A percentile compares a stretch with the other conserved stretches of the same genome.
These are phyloP conservation scores for Pheosia gnoma DNA, from an alignment of 2,888 invertebrate species.

Conservation along the genomic window DNA sequence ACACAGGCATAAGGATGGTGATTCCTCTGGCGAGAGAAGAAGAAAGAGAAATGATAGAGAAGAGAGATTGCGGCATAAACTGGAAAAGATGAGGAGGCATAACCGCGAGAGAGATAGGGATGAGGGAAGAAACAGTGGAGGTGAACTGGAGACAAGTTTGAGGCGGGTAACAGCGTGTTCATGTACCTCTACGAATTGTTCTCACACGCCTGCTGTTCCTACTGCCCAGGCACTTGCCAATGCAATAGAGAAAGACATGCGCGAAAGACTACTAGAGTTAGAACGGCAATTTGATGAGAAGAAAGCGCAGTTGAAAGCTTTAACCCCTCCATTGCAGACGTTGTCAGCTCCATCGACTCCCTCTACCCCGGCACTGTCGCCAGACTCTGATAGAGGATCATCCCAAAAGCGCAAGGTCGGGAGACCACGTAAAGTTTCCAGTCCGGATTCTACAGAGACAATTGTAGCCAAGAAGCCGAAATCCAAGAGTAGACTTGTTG, in stretches of 20 bases:
- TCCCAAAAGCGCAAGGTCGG: slow-evolving; percentile 93
- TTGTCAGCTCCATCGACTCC: slow-evolving; percentile 72
- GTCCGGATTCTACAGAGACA: slow-evolving; percentile 88
- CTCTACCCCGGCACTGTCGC: slow-evolving; percentile 74
- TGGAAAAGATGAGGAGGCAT: slow-evolving; percentile 76
- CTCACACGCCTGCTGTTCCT: slow-evolving; percentile 66
- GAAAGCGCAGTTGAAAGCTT: slow-evolving; percentile 90
- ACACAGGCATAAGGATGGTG: slow-evolving; percentile 67
- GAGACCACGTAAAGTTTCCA: slow-evolving; percentile 89
- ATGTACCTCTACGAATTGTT: slow-evolving; percentile 59
- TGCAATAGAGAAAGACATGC: slow-evolving; percentile 92
- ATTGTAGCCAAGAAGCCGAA: slow-evolving; percentile 93
- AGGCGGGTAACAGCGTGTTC: slow-evolving; percentile 71
- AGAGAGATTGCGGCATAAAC: slow-evolving; percentile 70
- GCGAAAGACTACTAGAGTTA: slow-evolving; percentile 90
- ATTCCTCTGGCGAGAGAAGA: slow-evolving; percentile 70
- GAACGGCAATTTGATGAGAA: slow-evolving; percentile 93
- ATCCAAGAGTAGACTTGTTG: slow-evolving; percentile 86
- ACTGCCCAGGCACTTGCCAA: slow-evolving; percentile 86
- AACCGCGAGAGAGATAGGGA: slow-evolving; percentile 70
- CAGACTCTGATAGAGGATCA: slow-evolving; percentile 79
- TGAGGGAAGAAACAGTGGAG: slow-evolving; percentile 57
- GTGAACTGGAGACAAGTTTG: slow-evolving; percentile 72
- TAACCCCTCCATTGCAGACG: slow-evolving; percentile 83
- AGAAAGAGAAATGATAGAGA: slow-evolving; percentile 72